phyloP scores from a whole-genome alignment of 2,888 invertebrate genomes.

The Tetrapedia diversipes region DNA sequence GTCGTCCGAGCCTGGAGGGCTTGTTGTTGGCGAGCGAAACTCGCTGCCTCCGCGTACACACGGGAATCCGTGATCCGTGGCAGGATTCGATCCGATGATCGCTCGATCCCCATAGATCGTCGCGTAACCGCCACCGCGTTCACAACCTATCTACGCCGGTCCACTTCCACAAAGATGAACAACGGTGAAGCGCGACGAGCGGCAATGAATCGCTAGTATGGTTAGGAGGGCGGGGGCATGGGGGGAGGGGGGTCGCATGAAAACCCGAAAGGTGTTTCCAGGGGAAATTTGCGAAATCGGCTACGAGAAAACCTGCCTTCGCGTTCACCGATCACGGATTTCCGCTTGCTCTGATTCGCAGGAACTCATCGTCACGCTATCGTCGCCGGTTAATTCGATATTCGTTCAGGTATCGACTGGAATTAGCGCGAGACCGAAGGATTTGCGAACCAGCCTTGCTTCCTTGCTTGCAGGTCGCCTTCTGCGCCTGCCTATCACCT shows the following conservation, averaged over 20 bases:
- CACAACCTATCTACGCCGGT: background rate
- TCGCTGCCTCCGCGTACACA: constrained; percentile 51
- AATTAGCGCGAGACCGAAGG: constrained; percentile 50
- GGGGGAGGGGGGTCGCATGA: background rate
- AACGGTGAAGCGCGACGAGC: background rate
- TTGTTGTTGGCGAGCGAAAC: constrained; percentile 53
- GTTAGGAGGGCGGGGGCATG: no score
- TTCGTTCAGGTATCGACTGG: constrained; percentile 44
- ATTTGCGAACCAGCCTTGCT: constrained; percentile 44
- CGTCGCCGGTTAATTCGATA: constrained; percentile 31
- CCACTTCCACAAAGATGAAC: constrained; percentile 16
- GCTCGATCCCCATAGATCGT: constrained; percentile 56
- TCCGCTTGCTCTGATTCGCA: constrained; percentile 22
- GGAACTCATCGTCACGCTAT: constrained; percentile 30
- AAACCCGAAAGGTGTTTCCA: constrained; percentile 32
- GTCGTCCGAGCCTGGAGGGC: constrained; percentile 64
- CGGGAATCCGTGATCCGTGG: constrained; percentile 54
- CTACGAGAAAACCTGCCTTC: background rate
- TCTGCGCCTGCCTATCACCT: constrained; percentile 59
- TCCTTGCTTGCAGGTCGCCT: constrained; percentile 24
- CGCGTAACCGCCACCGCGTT: background rate
- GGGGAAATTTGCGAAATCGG: constrained; percentile 17
- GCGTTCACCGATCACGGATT: background rate
- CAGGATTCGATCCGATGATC: constrained; percentile 30
- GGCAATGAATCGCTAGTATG: background rate